These are phyloP conservation scores for Ispidina lecontei DNA, from an alignment of 2,797 vertebrate genomes.

Conservation along the genomic window DNA sequence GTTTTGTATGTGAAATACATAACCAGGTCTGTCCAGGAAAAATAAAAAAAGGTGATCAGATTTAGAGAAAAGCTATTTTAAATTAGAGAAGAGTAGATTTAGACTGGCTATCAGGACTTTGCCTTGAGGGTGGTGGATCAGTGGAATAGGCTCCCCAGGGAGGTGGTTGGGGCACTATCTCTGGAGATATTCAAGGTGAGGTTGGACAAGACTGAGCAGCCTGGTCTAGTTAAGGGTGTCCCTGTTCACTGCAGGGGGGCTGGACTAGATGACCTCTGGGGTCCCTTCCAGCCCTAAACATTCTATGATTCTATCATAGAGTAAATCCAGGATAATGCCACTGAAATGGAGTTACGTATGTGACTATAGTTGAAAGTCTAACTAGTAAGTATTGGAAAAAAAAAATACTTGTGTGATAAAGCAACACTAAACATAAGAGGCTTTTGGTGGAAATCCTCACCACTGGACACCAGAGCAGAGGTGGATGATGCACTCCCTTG, in stretches of 20 bases:
- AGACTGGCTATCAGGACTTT: too few relatives aligned
- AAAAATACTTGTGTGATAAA: background rate
- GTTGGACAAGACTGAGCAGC: too few relatives aligned
- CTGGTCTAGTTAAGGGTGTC: too few relatives aligned
- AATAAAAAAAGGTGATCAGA: background rate
- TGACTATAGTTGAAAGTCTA: background rate
- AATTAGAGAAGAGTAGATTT: too few relatives aligned
- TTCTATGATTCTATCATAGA: background rate
- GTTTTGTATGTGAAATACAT: background rate
- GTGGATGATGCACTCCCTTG: background rate
- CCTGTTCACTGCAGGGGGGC: too few relatives aligned
- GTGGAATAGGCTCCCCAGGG: too few relatives aligned
- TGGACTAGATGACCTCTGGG: too few relatives aligned
- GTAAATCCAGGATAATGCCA: constrained; percentile 4
- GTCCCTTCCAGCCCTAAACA: too few relatives aligned
- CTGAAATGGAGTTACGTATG: background rate
- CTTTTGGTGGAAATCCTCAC: constrained; percentile 5
- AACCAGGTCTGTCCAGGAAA: background rate
- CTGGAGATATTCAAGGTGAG: too few relatives aligned
- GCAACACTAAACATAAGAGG: background rate
- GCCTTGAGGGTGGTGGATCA: too few relatives aligned
- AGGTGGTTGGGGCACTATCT: too few relatives aligned
- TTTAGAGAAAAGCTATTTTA: background rate
- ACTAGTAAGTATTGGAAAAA: background rate
- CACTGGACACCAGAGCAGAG: background rate